A percentile compares a stretch with the other conserved stretches of the same genome.
phyloP scores from a whole-genome alignment of 2,113 vertebrate genomes.

The Upupa epops region DNA sequence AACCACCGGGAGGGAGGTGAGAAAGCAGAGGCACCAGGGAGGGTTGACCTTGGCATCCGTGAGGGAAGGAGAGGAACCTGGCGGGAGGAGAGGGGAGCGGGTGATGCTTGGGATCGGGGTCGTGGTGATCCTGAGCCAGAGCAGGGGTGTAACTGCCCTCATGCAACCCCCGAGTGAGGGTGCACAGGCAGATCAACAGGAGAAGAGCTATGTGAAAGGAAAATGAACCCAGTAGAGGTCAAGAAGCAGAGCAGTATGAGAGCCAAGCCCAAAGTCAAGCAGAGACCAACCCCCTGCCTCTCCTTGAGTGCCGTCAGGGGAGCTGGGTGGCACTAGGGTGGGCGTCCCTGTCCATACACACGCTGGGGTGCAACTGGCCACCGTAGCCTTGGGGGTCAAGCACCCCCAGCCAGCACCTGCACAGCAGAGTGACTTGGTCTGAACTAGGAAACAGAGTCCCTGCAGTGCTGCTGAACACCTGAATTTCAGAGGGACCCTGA shows the following conservation, averaged over 20 bases:
- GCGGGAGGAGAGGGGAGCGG: rapidly evolving
- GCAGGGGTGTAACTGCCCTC: neutral
- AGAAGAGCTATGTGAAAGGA: neutral
- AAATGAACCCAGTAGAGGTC: neutral
- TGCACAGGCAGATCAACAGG: neutral
- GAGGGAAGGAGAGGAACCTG: rapidly evolving
- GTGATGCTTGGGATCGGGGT: neutral
- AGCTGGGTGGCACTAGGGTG: neutral
- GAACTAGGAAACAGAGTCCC: neutral
- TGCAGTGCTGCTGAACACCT: neutral
- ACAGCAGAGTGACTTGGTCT: neutral
- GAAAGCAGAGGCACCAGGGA: neutral
- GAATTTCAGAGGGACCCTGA: neutral
- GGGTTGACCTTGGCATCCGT: rapidly evolving
- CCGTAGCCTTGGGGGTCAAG: neutral
- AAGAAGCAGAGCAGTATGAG: neutral
- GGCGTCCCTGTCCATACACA: rapidly evolving
- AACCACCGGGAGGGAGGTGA: neutral
- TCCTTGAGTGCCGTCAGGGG: rapidly evolving
- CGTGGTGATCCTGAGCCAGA: neutral
- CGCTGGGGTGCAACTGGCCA: rapidly evolving
- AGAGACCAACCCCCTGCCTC: neutral
- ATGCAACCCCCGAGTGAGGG: neutral
- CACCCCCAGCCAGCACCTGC: neutral
- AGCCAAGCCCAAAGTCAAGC: neutral